Evolutionary conservation across 37 sponge, comb jelly and placozoan species (phyloP), one percentile per base, ranked within the genome.

Genomic region (Ephydatia muelleri): DNA sequence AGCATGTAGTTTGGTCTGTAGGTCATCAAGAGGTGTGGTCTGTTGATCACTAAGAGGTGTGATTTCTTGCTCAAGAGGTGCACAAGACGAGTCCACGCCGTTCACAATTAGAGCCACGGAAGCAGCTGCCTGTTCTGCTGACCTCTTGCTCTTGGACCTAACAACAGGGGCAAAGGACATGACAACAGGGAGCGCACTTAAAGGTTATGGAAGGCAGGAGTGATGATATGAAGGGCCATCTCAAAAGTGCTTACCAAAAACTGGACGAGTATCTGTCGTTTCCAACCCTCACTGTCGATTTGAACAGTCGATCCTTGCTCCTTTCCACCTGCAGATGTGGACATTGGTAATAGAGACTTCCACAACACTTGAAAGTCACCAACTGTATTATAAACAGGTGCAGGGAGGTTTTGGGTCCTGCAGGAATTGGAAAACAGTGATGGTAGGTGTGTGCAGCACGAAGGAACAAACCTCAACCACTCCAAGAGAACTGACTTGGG

Each of bases 61-160:
- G n/a, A n/a, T n/a, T n/a, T n/a, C n/a, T n/a, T n/a, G n/a, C n/a
- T n/a, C n/a, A n/a, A 43, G 4, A 43, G 57, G 57, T 14, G 19
- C 57, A 57, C 57, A 14, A 19, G 71, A 35, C 49, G 72, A 72
- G 13, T 85, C 86, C 5, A 86, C 65, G 2, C 80, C 85, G 23
- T 80, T 35, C 43, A 89, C 84, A 3, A 26, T 35, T n/a, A 92
- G 67, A 22, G 87, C 93, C 0, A 93, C 96, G 19, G 73, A 49
- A 12, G 96, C 94, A 23, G 96, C 94, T 36, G 89, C 72, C 57
- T 96, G 96, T 77, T 96, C 96, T 28, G 96, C 92, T 57, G n/a
- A 48, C 70, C 73, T 96, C 82, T 96, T 96, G 40, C 86, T 93
- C 70, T 81, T 91, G 4, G 49, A 37, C 95, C 95, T 94, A 73